A percentile compares a stretch with the other conserved stretches of the same genome.
Evolutionary conservation across 1,140 invertebrate species (phyloP).

Genomic region (Colletes latitarsis): DNA sequence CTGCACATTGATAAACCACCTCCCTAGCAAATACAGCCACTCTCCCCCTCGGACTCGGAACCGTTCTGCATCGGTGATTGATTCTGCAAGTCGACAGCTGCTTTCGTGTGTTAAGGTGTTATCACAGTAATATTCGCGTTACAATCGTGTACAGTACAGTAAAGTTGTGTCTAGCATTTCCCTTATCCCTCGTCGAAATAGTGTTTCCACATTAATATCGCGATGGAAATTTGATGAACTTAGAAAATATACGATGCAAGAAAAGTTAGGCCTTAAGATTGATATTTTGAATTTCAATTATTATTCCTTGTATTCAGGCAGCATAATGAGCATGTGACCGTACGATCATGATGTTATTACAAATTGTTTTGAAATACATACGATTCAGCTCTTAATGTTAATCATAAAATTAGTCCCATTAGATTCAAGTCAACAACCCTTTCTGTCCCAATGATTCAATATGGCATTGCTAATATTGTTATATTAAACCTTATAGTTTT

Average conservation of each 20-base stretch:
- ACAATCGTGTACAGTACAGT: conserved; percentile 21
- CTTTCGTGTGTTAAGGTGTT: conserved; percentile 79
- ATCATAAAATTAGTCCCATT: conserved; percentile 37
- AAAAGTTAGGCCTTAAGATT: conserved; percentile 1
- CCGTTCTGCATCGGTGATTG: conserved; percentile 87
- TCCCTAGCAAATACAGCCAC: conserved; percentile 89
- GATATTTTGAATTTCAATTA: neutral
- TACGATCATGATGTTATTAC: neutral
- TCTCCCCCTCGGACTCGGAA: conserved; percentile 88
- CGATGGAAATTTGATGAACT: neutral
- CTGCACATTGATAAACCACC: conserved; percentile 47
- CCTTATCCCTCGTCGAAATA: neutral
- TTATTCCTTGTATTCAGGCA: conserved; percentile 18
- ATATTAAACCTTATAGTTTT: too few relatives aligned
- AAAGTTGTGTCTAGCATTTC: conserved; percentile 5
- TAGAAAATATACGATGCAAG: neutral
- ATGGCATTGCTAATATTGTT: too few relatives aligned
- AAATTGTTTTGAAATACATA: neutral
- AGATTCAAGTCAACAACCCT: neutral
- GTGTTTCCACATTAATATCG: neutral
- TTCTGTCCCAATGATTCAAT: too few relatives aligned
- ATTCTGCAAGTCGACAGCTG: conserved; percentile 90
- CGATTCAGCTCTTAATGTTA: conserved; percentile 17
- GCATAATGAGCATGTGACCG: neutral
- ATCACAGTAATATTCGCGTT: conserved; percentile 39